phyloP scores from a whole-genome alignment of 1,140 invertebrate genomes.

The Coelopa frigida region DNA sequence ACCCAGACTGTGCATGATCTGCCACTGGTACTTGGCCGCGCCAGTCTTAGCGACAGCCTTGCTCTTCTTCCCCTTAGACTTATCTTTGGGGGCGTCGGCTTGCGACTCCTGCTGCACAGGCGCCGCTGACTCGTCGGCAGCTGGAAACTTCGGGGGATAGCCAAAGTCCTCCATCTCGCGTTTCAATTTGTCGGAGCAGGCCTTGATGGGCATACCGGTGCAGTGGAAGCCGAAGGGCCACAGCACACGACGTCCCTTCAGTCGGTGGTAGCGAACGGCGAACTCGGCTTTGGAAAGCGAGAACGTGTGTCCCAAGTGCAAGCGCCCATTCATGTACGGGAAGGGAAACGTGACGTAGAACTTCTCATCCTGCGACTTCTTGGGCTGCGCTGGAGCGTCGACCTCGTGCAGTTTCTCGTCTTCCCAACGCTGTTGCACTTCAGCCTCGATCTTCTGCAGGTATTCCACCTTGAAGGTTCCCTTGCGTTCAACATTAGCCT shows the following conservation, averaged over 20 bases:
- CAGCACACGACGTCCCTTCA: constrained; percentile 85
- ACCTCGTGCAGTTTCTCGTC: constrained; percentile 69
- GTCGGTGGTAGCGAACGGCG: constrained; percentile 79
- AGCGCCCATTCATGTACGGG: constrained; percentile 98
- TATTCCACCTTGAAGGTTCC: constrained; percentile 89
- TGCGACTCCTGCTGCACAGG: constrained; percentile 49
- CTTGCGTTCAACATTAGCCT: constrained; percentile 62
- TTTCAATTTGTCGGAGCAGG: constrained; percentile 96
- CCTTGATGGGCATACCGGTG: constrained; percentile 95
- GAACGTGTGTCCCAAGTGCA: constrained; percentile 98
- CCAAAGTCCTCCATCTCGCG: constrained; percentile 90
- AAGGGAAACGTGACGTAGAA: constrained; percentile 94
- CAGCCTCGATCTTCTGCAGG: constrained; percentile 77
- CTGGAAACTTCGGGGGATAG: constrained; percentile 86
- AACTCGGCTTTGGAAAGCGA: constrained; percentile 97
- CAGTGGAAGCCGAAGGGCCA: constrained; percentile 99
- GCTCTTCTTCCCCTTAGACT: constrained; percentile 97
- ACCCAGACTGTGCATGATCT: constrained; percentile 95
- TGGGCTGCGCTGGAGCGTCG: constrained; percentile 60
- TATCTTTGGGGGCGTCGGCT: constrained; percentile 75
- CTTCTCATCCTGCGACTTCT: constrained; percentile 64
- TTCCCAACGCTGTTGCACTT: constrained; percentile 80
- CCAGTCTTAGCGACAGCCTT: constrained; percentile 94
- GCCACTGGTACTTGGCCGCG: constrained; percentile 91
- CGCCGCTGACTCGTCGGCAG: constrained; percentile 46